phyloP scores from a whole-genome alignment of 1,140 invertebrate species.

The Bombus affinis region DNA sequence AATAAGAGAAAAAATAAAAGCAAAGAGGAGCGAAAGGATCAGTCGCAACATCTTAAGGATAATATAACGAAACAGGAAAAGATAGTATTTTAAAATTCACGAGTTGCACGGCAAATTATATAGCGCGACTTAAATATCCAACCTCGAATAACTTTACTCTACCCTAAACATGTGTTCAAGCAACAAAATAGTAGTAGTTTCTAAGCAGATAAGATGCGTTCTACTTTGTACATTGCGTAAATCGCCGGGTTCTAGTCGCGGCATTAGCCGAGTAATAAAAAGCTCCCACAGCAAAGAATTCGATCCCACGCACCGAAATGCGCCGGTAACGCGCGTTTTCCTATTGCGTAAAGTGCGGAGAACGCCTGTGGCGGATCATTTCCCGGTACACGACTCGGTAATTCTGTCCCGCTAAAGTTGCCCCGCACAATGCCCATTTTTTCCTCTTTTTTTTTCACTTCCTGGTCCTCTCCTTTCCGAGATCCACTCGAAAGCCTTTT shows the following conservation, averaged over 20 bases:
- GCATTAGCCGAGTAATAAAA: conserved; percentile 30
- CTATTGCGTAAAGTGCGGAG: conserved; percentile 52
- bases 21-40: neutral
- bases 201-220: conserved; percentile 27
- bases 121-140: neutral
- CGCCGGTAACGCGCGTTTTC: conserved; percentile 57
- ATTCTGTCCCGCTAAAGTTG: conserved; percentile 6
- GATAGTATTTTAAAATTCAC: neutral
- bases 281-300: conserved; percentile 17
- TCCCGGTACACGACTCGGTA: conserved; percentile 3
- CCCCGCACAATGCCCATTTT: neutral
- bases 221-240: conserved; percentile 34
- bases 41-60: neutral
- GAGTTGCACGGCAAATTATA: neutral
- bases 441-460: neutral
- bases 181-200: neutral
- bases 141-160: no score
- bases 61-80: neutral
- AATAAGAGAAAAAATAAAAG: neutral
- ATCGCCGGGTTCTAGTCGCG: neutral
- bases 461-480: neutral
- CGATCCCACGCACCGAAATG: conserved; percentile 44
- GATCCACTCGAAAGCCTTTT: neutral
- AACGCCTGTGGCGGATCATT: conserved; percentile 40
- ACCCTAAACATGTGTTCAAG: neutral